Evolutionary conservation across 2,797 vertebrate species (phyloP).

Genomic region (Melanotaenia parkinsoni): DNA sequence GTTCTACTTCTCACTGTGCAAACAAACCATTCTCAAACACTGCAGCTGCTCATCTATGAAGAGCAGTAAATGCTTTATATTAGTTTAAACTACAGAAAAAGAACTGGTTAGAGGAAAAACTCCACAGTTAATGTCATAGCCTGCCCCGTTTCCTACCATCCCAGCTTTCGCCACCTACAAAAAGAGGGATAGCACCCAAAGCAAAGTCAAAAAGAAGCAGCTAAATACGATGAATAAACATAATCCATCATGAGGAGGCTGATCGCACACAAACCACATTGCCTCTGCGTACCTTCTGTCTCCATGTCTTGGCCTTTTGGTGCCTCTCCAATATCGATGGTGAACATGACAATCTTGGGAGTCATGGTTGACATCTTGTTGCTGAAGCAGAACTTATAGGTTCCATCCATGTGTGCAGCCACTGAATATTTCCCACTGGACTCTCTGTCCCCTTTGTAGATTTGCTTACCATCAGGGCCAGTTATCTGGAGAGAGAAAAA

Average conservation of each 20-base stretch:
- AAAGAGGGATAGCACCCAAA: constrained; percentile 52
- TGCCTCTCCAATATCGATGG: constrained; percentile 97
- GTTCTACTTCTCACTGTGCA: constrained; percentile 34
- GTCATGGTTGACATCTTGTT: constrained; percentile 99
- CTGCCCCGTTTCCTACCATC: constrained; percentile 82
- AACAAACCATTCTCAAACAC: constrained; percentile 54
- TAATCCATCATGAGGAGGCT: too few species aligned
- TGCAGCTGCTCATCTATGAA: not conserved
- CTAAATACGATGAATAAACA: not conserved
- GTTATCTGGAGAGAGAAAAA: constrained; percentile 86
- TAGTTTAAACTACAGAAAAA: constrained; percentile 62
- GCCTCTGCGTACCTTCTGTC: constrained; percentile 89
- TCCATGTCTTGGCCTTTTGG: constrained; percentile 98
- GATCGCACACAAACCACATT: not conserved
- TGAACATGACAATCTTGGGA: constrained; percentile 99
- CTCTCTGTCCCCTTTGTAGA: constrained; percentile 96
- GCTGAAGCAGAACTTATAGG: constrained; percentile 98
- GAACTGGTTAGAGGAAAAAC: constrained; percentile 66
- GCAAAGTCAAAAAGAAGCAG: constrained; percentile 33
- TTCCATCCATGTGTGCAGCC: constrained; percentile 98
- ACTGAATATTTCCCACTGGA: constrained; percentile 98
- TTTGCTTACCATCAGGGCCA: constrained; percentile 95
- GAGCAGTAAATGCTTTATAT: constrained; percentile 32
- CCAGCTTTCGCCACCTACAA: constrained; percentile 83
- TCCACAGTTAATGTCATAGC: constrained; percentile 20